phyloP scores from a whole-genome alignment of 2,113 vertebrate genomes.

The Pelecanoides urinatrix region DNA sequence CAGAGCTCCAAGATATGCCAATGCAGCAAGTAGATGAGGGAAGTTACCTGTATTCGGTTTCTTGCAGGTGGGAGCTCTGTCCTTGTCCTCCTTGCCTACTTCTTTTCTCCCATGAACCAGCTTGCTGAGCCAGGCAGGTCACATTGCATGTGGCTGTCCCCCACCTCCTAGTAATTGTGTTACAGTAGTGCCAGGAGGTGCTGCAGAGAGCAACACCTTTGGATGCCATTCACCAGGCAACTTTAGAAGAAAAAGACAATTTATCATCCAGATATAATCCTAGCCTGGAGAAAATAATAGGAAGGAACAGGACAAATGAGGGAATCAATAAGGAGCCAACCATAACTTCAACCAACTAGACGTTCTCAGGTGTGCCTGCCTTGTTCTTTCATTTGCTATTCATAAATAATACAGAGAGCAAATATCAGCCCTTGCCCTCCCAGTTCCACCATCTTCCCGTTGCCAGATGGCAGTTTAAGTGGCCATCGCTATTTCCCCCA shows the following conservation, averaged over 20 bases:
- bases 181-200: neutral
- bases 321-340: neutral
- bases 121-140: neutral
- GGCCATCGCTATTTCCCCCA: neutral
- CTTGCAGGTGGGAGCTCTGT: neutral
- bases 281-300: neutral
- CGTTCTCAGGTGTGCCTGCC: neutral
- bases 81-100: neutral
- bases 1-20: neutral
- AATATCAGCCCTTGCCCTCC: neutral
- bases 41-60: neutral
- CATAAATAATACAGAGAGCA: neutral
- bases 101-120: neutral
- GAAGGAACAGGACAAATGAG: neutral
- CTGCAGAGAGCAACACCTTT: neutral
- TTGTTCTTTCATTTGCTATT: neutral
- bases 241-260: neutral
- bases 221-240: neutral
- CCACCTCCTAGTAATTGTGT: neutral
- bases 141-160: neutral
- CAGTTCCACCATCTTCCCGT: neutral
- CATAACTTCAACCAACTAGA: neutral
- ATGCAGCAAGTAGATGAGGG: neutral
- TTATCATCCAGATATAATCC: neutral
- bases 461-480: neutral